Evolutionary conservation across 2,113 vertebrate species (phyloP).

Genomic region (Myiozetetes cayanensis): DNA sequence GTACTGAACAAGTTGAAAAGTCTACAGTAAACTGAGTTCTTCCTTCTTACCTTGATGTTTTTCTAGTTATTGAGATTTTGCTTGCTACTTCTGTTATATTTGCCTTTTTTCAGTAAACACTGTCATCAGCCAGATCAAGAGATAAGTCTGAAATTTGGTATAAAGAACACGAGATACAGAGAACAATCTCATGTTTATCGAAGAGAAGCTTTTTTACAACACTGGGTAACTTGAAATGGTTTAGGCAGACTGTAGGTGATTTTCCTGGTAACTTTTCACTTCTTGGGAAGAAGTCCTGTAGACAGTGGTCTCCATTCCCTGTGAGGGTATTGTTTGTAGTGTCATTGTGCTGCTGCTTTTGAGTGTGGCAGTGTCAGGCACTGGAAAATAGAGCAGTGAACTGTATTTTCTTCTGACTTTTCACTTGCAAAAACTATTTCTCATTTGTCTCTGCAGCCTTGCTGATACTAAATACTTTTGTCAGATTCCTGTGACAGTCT

Average conservation of each 20-base stretch:
- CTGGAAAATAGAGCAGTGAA: background rate
- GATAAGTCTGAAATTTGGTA: background rate
- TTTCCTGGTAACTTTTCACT: background rate
- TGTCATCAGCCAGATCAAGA: background rate
- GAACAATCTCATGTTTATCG: background rate
- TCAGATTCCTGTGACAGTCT: background rate
- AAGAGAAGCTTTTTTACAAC: background rate
- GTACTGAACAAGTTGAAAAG: background rate
- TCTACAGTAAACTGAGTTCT: background rate
- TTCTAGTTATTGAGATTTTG: background rate
- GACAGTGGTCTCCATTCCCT: background rate
- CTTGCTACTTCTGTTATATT: background rate
- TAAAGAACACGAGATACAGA: background rate
- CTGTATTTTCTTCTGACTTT: background rate
- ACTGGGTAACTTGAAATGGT: background rate
- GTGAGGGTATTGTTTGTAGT: background rate
- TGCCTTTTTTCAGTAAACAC: background rate
- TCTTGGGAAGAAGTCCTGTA: background rate
- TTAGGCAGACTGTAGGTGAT: background rate
- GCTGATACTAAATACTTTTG: background rate
- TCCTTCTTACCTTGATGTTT: background rate
- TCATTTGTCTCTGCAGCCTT: background rate
- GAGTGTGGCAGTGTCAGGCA: background rate
- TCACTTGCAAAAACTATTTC: background rate
- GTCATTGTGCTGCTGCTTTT: background rate